Conservation (phyloP, 2,797 vertebrate species). For the Neostethus bicornis region DNA sequence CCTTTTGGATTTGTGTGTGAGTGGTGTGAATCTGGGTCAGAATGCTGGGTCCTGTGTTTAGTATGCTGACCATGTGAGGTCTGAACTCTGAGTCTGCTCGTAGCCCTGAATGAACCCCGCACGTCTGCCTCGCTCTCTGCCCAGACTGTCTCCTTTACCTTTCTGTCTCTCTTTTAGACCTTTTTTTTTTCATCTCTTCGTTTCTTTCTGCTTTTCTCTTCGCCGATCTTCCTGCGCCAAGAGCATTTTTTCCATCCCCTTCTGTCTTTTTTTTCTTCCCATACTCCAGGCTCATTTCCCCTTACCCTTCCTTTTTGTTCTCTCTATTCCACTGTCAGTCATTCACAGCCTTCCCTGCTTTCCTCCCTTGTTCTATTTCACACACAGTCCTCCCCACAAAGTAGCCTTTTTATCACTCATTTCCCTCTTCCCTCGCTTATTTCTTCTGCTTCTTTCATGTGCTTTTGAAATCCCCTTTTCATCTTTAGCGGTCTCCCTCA, state of each 20-base stretch:
- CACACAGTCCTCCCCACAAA: conserved; percentile 72
- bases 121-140: conserved; percentile 56
- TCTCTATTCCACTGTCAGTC: conserved; percentile 70
- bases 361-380: conserved; percentile 76
- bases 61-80: conserved; percentile 76
- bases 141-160: conserved; percentile 38
- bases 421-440: conserved; percentile 77
- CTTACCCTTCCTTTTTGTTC: conserved; percentile 53
- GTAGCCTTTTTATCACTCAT: conserved; percentile 79
- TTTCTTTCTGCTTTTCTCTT: conserved; percentile 38
- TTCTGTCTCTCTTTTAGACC: conserved; percentile 43
- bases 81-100: conserved; percentile 68
- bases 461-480: conserved; percentile 78
- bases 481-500: conserved; percentile 65
- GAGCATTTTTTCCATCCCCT: conserved; percentile 58
- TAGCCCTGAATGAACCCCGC: conserved; percentile 75
- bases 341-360: conserved; percentile 67
- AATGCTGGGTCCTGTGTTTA: conserved; percentile 72
- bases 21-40: conserved; percentile 80
- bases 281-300: conserved; percentile 50
- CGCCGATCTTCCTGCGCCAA: conserved; percentile 39
- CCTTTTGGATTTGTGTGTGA: conserved; percentile 75
- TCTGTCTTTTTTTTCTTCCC: conserved; percentile 60
- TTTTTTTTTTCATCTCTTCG: conserved; percentile 30
- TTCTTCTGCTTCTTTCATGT: conserved; percentile 79